Evolutionary conservation across 1,140 invertebrate species (phyloP).

Genomic region (Amyelois transitella): DNA sequence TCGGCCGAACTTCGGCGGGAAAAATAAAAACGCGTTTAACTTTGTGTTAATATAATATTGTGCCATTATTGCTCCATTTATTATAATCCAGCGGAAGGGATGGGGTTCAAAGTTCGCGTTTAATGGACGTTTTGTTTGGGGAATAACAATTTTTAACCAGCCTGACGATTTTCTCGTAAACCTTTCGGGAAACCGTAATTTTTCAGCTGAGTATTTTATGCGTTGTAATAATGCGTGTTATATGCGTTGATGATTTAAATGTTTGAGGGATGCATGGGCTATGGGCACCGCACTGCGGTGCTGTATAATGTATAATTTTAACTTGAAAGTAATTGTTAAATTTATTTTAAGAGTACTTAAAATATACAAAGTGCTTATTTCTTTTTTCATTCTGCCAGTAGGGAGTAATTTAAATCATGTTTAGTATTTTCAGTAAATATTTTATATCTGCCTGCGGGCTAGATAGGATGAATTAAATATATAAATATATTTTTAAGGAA

Average conservation of each 20-base stretch:
- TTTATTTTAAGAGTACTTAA: no score
- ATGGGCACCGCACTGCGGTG: no score
- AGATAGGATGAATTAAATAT: no score
- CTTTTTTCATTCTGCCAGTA: no score
- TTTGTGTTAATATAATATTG: constrained; percentile 74
- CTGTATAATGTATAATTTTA: no score
- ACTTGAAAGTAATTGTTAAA: no score
- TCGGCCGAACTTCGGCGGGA: constrained; percentile 49
- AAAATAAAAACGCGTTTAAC: constrained; percentile 68
- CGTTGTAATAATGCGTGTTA: constrained; percentile 15
- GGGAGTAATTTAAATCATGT: no score
- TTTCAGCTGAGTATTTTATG: constrained; percentile 36
- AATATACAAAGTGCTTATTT: no score
- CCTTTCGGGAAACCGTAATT: constrained; percentile 46
- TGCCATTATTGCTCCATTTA: constrained; percentile 72
- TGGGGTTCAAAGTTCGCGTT: constrained; percentile 58
- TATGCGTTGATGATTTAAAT: not conserved
- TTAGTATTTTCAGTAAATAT: no score
- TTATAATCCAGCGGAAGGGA: constrained; percentile 67
- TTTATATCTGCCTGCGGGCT: no score
- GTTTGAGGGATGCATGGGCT: not conserved
- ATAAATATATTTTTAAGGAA: no score
- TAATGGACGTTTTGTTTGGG: constrained; percentile 71
- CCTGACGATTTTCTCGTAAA: constrained; percentile 56
- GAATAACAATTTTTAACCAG: constrained; percentile 54